These are phyloP conservation scores for Ictalurus punctatus DNA, from an alignment of 2,113 vertebrate genomes.

Conservation along the genomic window DNA sequence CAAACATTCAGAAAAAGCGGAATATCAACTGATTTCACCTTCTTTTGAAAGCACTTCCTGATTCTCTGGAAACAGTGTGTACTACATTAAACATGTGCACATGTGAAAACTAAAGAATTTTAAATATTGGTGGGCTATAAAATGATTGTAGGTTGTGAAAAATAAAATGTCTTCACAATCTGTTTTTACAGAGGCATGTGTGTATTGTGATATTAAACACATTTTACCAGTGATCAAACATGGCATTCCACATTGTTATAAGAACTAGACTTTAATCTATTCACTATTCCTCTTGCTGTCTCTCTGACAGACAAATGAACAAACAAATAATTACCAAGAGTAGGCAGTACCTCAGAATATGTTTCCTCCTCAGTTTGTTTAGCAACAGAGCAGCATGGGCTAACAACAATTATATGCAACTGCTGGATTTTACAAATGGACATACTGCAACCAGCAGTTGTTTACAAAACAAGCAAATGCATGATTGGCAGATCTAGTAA, in stretches of 20 bases:
- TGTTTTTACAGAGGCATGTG: background rate
- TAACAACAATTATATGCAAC: background rate
- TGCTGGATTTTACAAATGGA: background rate
- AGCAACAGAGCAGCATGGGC: background rate
- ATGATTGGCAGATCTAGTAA: background rate
- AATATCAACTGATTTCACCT: background rate
- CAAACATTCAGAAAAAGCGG: background rate
- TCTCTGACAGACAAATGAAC: background rate
- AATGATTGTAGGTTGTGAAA: background rate
- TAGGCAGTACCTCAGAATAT: background rate
- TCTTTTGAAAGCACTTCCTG: background rate
- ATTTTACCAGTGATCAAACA: background rate
- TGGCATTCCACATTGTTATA: background rate
- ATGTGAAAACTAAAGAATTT: background rate
- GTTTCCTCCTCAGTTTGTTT: background rate
- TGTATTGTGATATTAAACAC: background rate
- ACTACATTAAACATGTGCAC: background rate
- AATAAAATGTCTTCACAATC: too few species aligned
- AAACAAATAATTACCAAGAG: background rate
- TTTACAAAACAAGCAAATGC: background rate
- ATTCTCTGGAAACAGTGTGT: background rate
- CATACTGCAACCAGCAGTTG: background rate
- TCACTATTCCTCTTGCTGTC: background rate
- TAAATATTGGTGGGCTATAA: background rate
- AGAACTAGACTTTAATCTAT: background rate